Base-by-base conservation (phyloP, 2,888 invertebrate species). In the Luperina nickerlii region DNA sequence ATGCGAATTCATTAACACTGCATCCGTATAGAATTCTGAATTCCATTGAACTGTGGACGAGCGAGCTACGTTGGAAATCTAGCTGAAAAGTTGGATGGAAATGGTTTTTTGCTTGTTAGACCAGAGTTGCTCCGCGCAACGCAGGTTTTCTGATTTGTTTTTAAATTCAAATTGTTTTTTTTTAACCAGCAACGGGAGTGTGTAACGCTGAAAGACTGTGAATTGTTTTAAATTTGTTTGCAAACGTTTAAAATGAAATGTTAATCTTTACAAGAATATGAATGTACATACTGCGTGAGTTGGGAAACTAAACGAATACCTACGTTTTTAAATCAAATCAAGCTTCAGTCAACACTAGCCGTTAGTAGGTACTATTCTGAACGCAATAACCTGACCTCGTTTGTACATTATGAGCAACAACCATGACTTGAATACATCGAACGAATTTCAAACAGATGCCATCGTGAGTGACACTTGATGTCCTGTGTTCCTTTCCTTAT, bases 41-140 rank as follows among this genome's bases (percentile, higher is more conserved):
- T 94, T 94, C 92, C 92, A 94, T 93, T 92, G 92, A 95, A 93
- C 93, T 94, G 93, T 92, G 90, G 91, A 92, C 92, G 91, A 85
- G 88, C 88, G 91, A 92, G 92, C 91, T 92, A 89, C 91, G 92
- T 92, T 90, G 90, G 90, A 94, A 95, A 94, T 94, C 89, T 92
- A 93, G 92, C 94, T 94, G 93, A 94, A 95, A 95, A 95, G 94
- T 95, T 95, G 90, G 88, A 92, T 92, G 89, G 90, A 91, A 93
- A 94, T 90, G 90, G 91, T 90, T 95, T 95, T 95, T 94, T 94
- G 89, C 92, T 94, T 92, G 91, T 92, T 92, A 89, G 89, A 88
- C 83, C 89, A 86, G 90, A 92, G 91, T 91, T 90, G 90, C 89
- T 92, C 90, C 85, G 91, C 90, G 90, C 89, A 89, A 89, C 88